phyloP scores from a whole-genome alignment of 2,888 invertebrate genomes.

The Pinctada fucata region DNA sequence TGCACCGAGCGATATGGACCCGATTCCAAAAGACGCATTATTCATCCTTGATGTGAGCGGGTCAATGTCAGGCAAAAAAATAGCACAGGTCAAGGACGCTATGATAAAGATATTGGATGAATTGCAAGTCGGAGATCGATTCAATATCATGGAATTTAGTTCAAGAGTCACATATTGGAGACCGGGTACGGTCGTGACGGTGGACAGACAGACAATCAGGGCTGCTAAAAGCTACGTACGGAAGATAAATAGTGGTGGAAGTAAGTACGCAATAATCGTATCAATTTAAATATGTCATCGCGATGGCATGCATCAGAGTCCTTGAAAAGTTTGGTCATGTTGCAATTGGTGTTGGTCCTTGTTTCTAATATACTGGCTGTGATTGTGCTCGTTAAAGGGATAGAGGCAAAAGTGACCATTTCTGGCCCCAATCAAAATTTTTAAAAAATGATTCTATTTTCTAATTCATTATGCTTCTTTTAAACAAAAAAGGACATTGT shows the following conservation, averaged over 20 bases:
- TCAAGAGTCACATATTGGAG: conserved; percentile 39
- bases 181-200: conserved; percentile 33
- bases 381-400: too few species aligned
- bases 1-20: conserved; percentile 80
- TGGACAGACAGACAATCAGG: conserved; percentile 33
- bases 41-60: conserved; percentile 87
- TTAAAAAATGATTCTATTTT: too few species aligned
- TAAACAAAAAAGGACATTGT: too few species aligned
- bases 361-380: too few species aligned
- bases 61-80: conserved; percentile 85
- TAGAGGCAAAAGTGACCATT: too few species aligned
- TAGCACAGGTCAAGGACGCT: conserved; percentile 80
- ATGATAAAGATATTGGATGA: conserved; percentile 55
- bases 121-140: conserved; percentile 51
- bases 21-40: conserved; percentile 81
- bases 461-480: too few species aligned
- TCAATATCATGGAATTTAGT: conserved; percentile 55
- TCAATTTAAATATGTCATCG: neutral
- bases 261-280: conserved; percentile 35
- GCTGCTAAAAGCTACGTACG: conserved; percentile 32
- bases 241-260: conserved; percentile 34
- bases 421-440: too few species aligned
- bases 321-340: too few species aligned
- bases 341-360: too few species aligned
- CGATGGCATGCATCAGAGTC: too few species aligned